Evolutionary conservation across 2,113 vertebrate species (phyloP), one percentile per base, ranked within the genome.

Genomic region (Tetrax tetrax): DNA sequence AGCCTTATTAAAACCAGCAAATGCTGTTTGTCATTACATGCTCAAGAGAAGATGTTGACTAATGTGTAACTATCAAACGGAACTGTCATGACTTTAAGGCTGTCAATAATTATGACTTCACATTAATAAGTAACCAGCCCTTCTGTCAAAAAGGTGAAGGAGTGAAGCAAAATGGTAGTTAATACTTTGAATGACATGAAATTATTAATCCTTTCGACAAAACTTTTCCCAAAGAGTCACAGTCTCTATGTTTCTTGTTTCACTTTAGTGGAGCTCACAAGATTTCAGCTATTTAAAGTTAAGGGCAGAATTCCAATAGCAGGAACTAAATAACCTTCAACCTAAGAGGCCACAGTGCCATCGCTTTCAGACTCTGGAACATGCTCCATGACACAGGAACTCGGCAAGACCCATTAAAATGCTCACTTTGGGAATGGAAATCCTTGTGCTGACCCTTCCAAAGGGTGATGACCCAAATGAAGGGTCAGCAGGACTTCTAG

Each of bases 61-160:
- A 96, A 97, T 95, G 74, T 96, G 1, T 96, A 96, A 97, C 96
- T 95, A 92, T 95, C 57, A 93, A 96, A 96, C 38, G 77, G 95
- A 97, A 95, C 96, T 95, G 92, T 96, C 95, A 91, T 65, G 94
- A 92, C 96, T 96, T 94, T 76, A 87, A 63, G 77, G 84, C 86
- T 96, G 94, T 97, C 95, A 96, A 96, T 97, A 96, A 95, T 96
- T 96, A 95, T 65, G 95, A 95, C 90, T 96, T 83, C 70, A 80
- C 81, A 85, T 97, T 96, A 97, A 96, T 96, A 89, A 96, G 95
- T 97, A 97, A 97, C 95, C 95, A 97, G 81, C 70, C 89, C n/a
- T 82, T 85, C 80, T 95, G 89, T 95, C 95, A 96, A 93, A 95
- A 94, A 95, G 87, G 93, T 87, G 91, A 78, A 87, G 35, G 81